Evolutionary conservation across 2,888 invertebrate species (phyloP), one percentile per base, ranked within the genome.

Genomic region (Exephanes ischioxanthus): DNA sequence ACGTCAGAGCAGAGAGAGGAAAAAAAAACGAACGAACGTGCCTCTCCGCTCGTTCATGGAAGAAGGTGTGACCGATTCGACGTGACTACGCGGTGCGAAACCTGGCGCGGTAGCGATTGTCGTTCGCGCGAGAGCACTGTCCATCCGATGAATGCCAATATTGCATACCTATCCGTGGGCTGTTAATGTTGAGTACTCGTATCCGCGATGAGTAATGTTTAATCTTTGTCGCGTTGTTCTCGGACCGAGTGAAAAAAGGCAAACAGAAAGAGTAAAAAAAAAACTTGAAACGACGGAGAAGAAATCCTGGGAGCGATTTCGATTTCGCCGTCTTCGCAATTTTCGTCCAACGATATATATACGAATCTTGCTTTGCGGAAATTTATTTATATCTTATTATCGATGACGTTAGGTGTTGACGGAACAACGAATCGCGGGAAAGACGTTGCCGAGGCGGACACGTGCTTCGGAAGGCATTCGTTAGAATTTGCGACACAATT

Each of bases 51-150:
- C 37, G 66, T 76, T 80, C 70, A 66, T 63, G 75, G 80, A 84
- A 83, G 77, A 79, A 84, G 84, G 84, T 75, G 84, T 76, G 75
- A 84, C 80, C 70, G 75, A 84, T 80, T 71, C 45, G 58, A 68
- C 73, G 73, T 71, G 72, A 68, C 67, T 14, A 30, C 68, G 58
- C 51, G 78, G 77, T 67, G 55, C 77, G 75, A 78, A 55, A 55
- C 55, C 58, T 68, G 19, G 73, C 70, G 45, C 26, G 37, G 14
- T 55, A 22, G 58, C 63, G 63, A 78, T 70, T 75, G 83, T 73
- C 61, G 51, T 45, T 41, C 9, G 53, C 19, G 37, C 3, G 41
- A 19, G 19, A 26, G 16, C 51, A 68, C 22, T 63, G 68, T 73
- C 37, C 79, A 66, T 80, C 63, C 63, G 37, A 63, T 45, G 68